Conservation (phyloP, 30 jellyfish, hydroid and myxozoan genomes). For the Hydra vulgaris region DNA sequence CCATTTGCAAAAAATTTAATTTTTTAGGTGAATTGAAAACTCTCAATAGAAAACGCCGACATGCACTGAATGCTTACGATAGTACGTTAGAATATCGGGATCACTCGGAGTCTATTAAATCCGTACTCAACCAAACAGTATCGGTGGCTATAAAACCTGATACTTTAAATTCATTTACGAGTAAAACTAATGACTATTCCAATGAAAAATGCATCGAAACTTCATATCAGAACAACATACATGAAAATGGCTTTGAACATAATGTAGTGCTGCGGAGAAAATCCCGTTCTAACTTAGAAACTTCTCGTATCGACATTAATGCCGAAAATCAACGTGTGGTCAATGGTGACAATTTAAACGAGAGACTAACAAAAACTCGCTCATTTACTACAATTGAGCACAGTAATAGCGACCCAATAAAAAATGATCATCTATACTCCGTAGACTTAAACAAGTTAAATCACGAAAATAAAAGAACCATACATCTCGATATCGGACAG, state of each 20-base stretch:
- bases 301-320: not conserved
- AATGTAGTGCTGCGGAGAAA: too few relatives aligned
- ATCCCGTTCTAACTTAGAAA: not conserved
- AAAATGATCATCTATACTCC: not conserved
- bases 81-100: not conserved
- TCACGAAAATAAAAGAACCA: not conserved
- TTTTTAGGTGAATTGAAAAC: not conserved
- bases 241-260: too few relatives aligned
- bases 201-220: too few relatives aligned
- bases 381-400: not conserved
- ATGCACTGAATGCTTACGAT: not conserved
- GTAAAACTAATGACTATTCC: too few relatives aligned
- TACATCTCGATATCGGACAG: not conserved
- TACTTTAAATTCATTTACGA: too few relatives aligned
- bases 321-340: not conserved
- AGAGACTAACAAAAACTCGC: not conserved
- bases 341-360: not conserved
- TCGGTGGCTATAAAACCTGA: not conserved
- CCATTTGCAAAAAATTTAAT: too few relatives aligned
- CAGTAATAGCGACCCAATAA: not conserved
- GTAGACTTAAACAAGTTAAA: not conserved
- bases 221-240: too few relatives aligned
- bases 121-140: not conserved
- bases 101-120: not conserved
- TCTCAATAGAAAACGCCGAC: not conserved